phyloP scores from a whole-genome alignment of 2,888 invertebrate species.

The Drosophila koepferae region DNA sequence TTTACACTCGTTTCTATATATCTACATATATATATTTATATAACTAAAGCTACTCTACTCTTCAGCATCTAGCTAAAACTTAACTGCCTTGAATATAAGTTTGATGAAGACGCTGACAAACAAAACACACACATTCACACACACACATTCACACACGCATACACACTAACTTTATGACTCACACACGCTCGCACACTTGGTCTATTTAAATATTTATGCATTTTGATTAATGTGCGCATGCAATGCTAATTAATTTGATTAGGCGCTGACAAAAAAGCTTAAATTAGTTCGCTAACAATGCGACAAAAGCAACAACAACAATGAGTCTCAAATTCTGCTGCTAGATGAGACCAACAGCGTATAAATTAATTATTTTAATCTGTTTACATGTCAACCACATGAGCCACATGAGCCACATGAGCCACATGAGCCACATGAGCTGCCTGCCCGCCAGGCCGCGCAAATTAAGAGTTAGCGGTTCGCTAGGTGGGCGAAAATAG shows the following conservation, averaged over 20 bases:
- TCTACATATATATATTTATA: background rate
- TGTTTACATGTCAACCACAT: slow-evolving; percentile 70
- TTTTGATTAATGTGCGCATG: slow-evolving; percentile 58
- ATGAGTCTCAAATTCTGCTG: slow-evolving; percentile 26
- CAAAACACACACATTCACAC: background rate
- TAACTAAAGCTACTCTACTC: background rate
- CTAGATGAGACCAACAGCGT: slow-evolving; percentile 49
- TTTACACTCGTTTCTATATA: background rate
- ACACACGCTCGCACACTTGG: background rate
- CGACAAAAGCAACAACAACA: slow-evolving; percentile 14
- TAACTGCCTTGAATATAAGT: background rate
- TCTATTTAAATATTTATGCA: slow-evolving; percentile 46
- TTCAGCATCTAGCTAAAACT: background rate
- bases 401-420: slow-evolving; percentile 16
- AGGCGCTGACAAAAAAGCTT: slow-evolving; percentile 62
- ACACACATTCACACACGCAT: background rate
- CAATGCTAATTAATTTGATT: slow-evolving; percentile 76
- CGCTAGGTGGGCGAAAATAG: background rate
- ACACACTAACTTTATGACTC: background rate
- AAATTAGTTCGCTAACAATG: slow-evolving; percentile 61
- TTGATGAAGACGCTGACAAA: background rate
- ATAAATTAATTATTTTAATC: slow-evolving; percentile 82
- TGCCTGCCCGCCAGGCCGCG: background rate
- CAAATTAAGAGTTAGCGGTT: slow-evolving; percentile 6
- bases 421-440: slow-evolving; percentile 16